Evolutionary conservation across 1,140 invertebrate genomes (phyloP).

Genomic region (Copidosoma floridanum): DNA sequence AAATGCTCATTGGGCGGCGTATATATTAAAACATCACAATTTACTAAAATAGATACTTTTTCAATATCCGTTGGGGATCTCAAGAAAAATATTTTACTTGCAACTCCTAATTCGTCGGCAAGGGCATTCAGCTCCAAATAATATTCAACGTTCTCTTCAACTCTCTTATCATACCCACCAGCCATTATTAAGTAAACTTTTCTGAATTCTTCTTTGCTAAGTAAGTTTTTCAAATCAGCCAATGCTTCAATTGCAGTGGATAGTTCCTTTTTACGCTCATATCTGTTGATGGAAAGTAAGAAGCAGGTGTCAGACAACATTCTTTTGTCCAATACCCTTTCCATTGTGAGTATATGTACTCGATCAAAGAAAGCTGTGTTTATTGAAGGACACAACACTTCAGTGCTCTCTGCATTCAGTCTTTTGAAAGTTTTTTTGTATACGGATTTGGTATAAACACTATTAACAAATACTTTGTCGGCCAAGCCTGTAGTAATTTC

Average conservation of each 20-base stretch:
- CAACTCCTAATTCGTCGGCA: constrained; percentile 66
- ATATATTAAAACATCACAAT: constrained; percentile 82
- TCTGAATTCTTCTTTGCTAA: constrained; percentile 61
- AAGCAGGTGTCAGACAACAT: constrained; percentile 61
- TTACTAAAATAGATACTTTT: constrained; percentile 77
- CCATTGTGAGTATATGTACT: constrained; percentile 55
- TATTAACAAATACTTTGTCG: constrained; percentile 92
- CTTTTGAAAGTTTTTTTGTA: constrained; percentile 82
- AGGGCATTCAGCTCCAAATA: constrained; percentile 74
- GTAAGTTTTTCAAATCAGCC: constrained; percentile 61
- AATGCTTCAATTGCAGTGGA: constrained; percentile 80
- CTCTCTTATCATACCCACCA: constrained; percentile 92
- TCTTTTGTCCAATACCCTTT: constrained; percentile 50
- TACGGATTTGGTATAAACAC: constrained; percentile 83
- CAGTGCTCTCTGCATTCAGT: constrained; percentile 63
- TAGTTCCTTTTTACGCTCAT: constrained; percentile 96
- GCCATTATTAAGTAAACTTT: constrained; percentile 86
- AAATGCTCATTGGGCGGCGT: constrained; percentile 98
- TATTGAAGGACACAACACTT: constrained; percentile 93
- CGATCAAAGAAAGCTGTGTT: constrained; percentile 76
- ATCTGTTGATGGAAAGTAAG: constrained; percentile 95
- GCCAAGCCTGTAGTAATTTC: constrained; percentile 83
- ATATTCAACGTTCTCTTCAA: constrained; percentile 88
- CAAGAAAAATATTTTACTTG: constrained; percentile 78
- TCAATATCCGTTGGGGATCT: constrained; percentile 82